Percentiles rank a stretch among this genome's conserved stretches.
Conservation (phyloP, 2,113 vertebrate species). For the Hemichromis elongatus region DNA sequence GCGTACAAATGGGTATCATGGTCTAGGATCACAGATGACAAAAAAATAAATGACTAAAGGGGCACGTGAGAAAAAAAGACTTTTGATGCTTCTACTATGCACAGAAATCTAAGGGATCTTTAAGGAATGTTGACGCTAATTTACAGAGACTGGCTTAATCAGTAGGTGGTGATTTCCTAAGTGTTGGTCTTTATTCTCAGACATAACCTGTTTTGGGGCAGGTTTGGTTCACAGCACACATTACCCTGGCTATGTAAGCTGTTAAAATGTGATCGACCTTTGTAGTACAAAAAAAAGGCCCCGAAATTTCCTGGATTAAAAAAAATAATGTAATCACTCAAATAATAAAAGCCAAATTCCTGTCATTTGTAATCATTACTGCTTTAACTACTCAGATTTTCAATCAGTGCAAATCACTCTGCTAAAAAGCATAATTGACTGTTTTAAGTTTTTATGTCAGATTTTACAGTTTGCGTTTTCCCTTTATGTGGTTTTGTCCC, state of each 20-base stretch:
- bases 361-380: background rate
- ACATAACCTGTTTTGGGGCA: background rate
- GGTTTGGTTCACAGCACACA: background rate
- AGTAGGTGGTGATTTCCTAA: background rate
- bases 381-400: background rate
- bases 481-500: background rate
- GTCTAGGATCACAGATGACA: background rate
- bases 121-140: background rate
- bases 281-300: background rate
- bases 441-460: background rate
- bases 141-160: background rate
- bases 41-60: background rate
- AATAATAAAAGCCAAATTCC: background rate
- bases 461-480: background rate
- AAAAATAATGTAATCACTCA: background rate
- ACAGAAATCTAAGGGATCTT: background rate
- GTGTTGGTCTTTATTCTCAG: background rate
- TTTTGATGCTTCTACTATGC: background rate
- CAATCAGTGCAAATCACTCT: background rate
- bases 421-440: background rate
- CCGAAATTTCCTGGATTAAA: background rate
- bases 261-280: background rate
- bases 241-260: background rate
- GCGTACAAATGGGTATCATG: background rate
- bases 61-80: background rate